Evolutionary conservation across 2,888 invertebrate genomes (phyloP).

Genomic region (Meiosimyza decipiens): DNA sequence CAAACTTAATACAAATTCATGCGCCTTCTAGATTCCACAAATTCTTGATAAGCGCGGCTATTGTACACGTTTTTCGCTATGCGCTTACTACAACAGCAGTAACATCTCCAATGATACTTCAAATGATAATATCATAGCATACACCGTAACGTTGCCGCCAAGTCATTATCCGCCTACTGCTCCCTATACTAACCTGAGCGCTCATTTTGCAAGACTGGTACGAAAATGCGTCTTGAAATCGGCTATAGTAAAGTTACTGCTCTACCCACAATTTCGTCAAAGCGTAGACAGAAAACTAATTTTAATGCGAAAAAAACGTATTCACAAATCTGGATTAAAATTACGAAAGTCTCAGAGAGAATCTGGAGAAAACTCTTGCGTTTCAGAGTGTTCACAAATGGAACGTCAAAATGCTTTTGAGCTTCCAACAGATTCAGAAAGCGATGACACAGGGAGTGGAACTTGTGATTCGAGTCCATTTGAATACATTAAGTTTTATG

Average conservation of each 20-base stretch:
- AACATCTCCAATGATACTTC: conserved; percentile 39
- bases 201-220: conserved; percentile 80
- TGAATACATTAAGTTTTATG: conserved; percentile 76
- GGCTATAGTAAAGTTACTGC: conserved; percentile 78
- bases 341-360: conserved; percentile 46
- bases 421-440: conserved; percentile 66
- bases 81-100: conserved; percentile 65
- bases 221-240: conserved; percentile 78
- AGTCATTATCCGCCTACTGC: conserved; percentile 81
- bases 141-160: conserved; percentile 73
- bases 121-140: conserved; percentile 40
- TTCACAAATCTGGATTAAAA: conserved; percentile 65
- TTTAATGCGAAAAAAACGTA: conserved; percentile 67
- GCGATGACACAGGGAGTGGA: conserved; percentile 64
- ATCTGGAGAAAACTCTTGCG: conserved; percentile 40
- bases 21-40: conserved; percentile 50
- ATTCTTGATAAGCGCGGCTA: conserved; percentile 70
- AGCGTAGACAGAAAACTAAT: conserved; percentile 70
- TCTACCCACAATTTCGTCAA: conserved; percentile 74
- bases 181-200: conserved; percentile 81
- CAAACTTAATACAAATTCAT: conserved; percentile 24
- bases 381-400: conserved; percentile 57
- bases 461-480: conserved; percentile 72
- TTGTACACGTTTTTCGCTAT: conserved; percentile 69
- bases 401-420: conserved; percentile 72